Conservation (phyloP, 1,140 invertebrate species). For the Brachionus plicatilis region DNA sequence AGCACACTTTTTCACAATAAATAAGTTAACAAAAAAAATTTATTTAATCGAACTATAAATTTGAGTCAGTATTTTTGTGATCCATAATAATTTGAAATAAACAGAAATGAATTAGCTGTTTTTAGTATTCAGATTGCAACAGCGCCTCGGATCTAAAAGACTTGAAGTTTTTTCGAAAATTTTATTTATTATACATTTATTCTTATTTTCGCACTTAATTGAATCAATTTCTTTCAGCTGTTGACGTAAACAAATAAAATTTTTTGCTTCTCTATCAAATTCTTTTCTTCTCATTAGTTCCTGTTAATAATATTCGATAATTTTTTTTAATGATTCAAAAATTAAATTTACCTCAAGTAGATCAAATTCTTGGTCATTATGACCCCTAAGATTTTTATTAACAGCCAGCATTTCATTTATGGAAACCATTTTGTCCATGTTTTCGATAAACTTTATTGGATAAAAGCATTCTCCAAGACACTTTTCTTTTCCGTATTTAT, state of each 20-base stretch:
- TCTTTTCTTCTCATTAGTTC: neutral
- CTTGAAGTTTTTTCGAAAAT: neutral
- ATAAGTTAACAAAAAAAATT: too few species aligned
- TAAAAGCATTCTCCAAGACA: conserved; percentile 1
- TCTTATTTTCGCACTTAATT: neutral
- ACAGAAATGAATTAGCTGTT: neutral
- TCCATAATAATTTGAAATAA: too few species aligned
- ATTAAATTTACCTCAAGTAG: neutral
- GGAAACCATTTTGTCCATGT: neutral
- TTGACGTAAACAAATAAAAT: neutral
- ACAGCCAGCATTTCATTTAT: conserved; percentile 22
- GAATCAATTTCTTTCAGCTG: neutral
- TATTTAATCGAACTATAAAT: too few species aligned
- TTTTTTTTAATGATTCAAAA: neutral
- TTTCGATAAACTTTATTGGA: neutral
- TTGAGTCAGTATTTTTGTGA: too few species aligned
- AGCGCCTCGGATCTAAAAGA: neutral
- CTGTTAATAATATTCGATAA: neutral
- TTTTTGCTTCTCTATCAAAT: conserved; percentile 7
- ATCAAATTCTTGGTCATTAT: neutral
- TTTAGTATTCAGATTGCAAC: neutral
- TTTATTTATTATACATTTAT: neutral
- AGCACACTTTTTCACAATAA: too few species aligned
- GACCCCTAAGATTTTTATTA: neutral
- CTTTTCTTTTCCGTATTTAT: neutral